A percentile compares a stretch with the other conserved stretches of the same genome.
Evolutionary conservation across 1,140 invertebrate species (phyloP).

Genomic region (Lepidurus arcticus): DNA sequence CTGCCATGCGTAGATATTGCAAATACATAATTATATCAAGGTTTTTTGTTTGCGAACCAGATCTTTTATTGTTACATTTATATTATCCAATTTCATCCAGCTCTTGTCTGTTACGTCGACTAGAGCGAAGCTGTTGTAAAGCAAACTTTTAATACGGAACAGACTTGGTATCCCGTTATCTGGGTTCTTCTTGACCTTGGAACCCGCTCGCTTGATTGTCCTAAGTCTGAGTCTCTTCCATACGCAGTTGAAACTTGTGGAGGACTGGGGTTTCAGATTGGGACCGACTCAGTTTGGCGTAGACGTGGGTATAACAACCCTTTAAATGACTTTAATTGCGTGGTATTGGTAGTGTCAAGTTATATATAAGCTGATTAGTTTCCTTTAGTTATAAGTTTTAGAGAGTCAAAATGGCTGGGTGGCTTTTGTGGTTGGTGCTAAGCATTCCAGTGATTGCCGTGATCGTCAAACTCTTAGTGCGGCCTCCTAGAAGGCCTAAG

Average conservation of each 20-base stretch:
- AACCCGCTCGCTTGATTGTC: neutral
- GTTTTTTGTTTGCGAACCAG: neutral
- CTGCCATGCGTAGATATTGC: neutral
- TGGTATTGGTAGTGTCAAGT: neutral
- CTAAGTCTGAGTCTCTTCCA: neutral
- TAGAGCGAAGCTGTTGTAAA: neutral
- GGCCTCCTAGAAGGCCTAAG: constrained; percentile 29
- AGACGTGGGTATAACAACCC: no score
- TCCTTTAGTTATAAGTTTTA: neutral
- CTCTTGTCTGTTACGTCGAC: neutral
- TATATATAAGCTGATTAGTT: neutral
- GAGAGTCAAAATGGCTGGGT: constrained; percentile 14
- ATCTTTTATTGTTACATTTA: neutral
- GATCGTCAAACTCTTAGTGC: constrained; percentile 2
- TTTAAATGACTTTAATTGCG: neutral
- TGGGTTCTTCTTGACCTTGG: neutral
- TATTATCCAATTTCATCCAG: neutral
- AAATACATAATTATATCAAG: neutral
- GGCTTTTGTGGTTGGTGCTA: constrained; percentile 23
- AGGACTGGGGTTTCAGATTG: neutral
- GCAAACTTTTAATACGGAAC: neutral
- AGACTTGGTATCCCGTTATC: neutral
- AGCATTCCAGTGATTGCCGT: constrained; percentile 19
- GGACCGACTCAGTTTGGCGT: no score
- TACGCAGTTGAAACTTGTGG: neutral